Conservation (phyloP, 2,888 invertebrate species). For the Perithous albicinctus region DNA sequence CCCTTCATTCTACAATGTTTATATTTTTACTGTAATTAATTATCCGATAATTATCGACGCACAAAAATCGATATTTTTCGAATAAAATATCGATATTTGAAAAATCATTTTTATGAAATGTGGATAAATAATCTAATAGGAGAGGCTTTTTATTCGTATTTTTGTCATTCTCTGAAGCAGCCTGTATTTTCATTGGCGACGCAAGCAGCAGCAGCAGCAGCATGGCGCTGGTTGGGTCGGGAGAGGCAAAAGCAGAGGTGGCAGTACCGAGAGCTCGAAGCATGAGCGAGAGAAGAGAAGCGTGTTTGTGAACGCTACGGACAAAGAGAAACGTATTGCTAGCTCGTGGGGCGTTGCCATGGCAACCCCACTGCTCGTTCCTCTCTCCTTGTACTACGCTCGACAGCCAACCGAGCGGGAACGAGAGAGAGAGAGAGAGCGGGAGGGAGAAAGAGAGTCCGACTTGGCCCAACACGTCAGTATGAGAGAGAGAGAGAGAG, state of each 20-base stretch:
- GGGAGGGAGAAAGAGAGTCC: no score
- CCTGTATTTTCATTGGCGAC: slow-evolving; percentile 71
- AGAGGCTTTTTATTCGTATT: no score
- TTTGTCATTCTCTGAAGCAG: slow-evolving; percentile 77
- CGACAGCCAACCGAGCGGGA: slow-evolving; percentile 49
- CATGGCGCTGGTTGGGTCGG: slow-evolving; percentile 61
- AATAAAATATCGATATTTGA: no score
- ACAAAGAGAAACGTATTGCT: slow-evolving; percentile 77
- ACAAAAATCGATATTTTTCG: no score
- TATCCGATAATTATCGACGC: no score
- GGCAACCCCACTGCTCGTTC: slow-evolving; percentile 76
- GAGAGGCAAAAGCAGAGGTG: slow-evolving; percentile 54
- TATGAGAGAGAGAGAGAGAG: slow-evolving; percentile 51
- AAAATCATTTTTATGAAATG: no score
- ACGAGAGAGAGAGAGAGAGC: slow-evolving; percentile 53
- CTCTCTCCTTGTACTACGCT: slow-evolving; percentile 62
- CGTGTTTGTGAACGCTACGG: slow-evolving; percentile 60
- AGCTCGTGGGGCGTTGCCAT: slow-evolving; percentile 83
- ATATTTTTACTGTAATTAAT: no score
- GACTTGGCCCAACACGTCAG: slow-evolving; percentile 45
- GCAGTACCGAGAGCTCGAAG: slow-evolving; percentile 55
- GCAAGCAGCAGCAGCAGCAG: slow-evolving; percentile 54
- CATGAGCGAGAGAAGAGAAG: slow-evolving; percentile 4
- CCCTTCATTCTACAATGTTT: no score
- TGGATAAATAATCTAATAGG: slow-evolving; percentile 41